Evolutionary conservation across 92 coral and sea anemone genomes (phyloP).

Genomic region (Porites divaricata): DNA sequence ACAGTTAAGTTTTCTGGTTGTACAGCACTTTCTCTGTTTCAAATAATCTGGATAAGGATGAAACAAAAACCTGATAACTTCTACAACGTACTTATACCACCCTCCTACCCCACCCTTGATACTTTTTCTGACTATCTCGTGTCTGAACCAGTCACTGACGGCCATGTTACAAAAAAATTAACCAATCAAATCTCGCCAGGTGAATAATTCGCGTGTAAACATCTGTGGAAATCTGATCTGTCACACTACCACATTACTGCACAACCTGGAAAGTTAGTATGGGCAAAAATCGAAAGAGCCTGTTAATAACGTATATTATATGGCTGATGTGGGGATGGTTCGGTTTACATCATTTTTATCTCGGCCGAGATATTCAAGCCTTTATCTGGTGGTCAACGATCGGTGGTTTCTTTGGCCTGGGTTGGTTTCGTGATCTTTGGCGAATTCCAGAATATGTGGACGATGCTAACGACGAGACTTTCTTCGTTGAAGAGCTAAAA

Average conservation of each 20-base stretch:
- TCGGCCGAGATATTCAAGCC: slow-evolving; percentile 97
- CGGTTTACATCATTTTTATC: slow-evolving; percentile 94
- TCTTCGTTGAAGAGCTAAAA: slow-evolving; percentile 72
- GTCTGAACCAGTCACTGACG: slow-evolving; percentile 43
- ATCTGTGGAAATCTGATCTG: not conserved
- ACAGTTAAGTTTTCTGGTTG: no score
- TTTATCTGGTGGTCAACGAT: slow-evolving; percentile 99
- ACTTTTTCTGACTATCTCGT: not conserved
- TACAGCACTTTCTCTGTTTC: no score
- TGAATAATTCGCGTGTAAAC: slow-evolving; percentile 26
- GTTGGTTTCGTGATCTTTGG: slow-evolving; percentile 99
- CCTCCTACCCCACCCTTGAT: not conserved
- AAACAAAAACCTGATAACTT: no score
- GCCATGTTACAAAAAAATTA: slow-evolving; percentile 54
- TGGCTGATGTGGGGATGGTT: slow-evolving; percentile 98
- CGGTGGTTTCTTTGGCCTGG: slow-evolving; percentile 95
- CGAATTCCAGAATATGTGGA: slow-evolving; percentile 96
- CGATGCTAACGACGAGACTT: slow-evolving; percentile 89
- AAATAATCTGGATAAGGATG: no score
- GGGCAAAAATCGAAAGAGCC: slow-evolving; percentile 76
- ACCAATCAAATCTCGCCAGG: slow-evolving; percentile 49
- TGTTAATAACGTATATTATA: slow-evolving; percentile 82
- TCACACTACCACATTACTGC: slow-evolving; percentile 15
- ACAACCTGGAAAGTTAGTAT: not conserved
- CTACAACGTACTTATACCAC: not conserved